These are phyloP conservation scores for Bugulina stolonifera DNA, from an alignment of 2,888 invertebrate genomes.

Conservation along the genomic window DNA sequence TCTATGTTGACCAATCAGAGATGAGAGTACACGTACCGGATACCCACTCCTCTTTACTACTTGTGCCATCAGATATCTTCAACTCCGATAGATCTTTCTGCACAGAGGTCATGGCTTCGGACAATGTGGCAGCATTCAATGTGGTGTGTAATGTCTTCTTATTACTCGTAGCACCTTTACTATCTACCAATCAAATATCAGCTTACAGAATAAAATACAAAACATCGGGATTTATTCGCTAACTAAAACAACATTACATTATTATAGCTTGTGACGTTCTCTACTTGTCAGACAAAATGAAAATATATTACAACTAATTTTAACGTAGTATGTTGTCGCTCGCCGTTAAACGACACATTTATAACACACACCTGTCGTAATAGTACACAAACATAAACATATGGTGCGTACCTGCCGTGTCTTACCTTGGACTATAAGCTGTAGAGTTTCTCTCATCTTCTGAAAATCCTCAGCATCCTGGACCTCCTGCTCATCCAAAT, in stretches of 20 bases:
- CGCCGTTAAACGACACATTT: no score
- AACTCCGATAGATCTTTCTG: not conserved
- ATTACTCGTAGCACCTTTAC: not conserved
- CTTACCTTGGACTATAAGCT: conserved; percentile 1
- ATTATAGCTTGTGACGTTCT: no score
- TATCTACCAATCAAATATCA: not conserved
- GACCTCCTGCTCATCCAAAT: not conserved
- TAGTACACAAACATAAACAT: no score
- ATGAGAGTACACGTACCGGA: conserved; percentile 13
- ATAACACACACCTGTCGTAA: no score
- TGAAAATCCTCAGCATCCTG: conserved; percentile 21
- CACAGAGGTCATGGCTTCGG: conserved; percentile 5
- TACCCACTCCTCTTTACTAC: conserved; percentile 7
- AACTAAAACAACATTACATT: no score
- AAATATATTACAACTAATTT: no score
- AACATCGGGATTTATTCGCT: no score
- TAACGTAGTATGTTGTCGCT: no score
- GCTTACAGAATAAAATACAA: no score
- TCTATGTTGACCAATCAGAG: no score
- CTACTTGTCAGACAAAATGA: no score
- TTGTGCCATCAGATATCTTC: not conserved
- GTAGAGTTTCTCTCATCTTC: conserved; percentile 6
- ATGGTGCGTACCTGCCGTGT: not conserved
- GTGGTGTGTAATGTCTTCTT: not conserved
- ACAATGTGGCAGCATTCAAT: not conserved